Evolutionary conservation across 2,888 invertebrate genomes (phyloP).

Genomic region (Villa cingulata): DNA sequence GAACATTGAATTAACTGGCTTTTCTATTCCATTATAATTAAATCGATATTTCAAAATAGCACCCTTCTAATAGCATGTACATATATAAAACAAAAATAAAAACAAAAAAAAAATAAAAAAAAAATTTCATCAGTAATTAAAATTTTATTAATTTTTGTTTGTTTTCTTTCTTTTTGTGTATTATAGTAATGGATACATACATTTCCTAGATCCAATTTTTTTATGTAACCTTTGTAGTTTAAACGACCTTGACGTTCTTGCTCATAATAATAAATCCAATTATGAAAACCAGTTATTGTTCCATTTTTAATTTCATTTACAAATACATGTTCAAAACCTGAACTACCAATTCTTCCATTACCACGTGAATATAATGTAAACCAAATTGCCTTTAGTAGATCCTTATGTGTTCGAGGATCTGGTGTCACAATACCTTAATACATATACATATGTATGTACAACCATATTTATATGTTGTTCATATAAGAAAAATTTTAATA

Average conservation of each 20-base stretch:
- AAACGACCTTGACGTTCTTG: conserved; percentile 57
- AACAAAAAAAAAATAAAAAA: no score
- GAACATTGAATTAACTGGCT: conserved; percentile 66
- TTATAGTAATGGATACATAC: conserved; percentile 38
- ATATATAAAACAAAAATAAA: no score
- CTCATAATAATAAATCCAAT: conserved; percentile 74
- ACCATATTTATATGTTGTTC: no score
- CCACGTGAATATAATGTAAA: conserved; percentile 72
- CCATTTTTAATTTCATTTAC: conserved; percentile 71
- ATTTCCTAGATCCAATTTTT: conserved; percentile 53
- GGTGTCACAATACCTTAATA: conserved; percentile 39
- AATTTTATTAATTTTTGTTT: neutral
- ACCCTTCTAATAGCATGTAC: conserved; percentile 63
- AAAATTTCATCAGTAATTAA: neutral
- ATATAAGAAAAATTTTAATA: no score
- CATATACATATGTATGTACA: no score
- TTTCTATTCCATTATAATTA: conserved; percentile 53
- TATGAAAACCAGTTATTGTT: conserved; percentile 73
- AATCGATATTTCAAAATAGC: conserved; percentile 59
- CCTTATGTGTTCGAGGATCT: conserved; percentile 55
- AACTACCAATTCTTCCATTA: conserved; percentile 65
- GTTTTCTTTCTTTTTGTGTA: neutral
- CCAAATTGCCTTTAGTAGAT: conserved; percentile 61
- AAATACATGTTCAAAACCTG: conserved; percentile 88
- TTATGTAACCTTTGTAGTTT: conserved; percentile 69